A percentile compares a stretch with the other conserved stretches of the same genome.
Conservation (phyloP, 2,797 vertebrate genomes). For the Falco columbarius region DNA sequence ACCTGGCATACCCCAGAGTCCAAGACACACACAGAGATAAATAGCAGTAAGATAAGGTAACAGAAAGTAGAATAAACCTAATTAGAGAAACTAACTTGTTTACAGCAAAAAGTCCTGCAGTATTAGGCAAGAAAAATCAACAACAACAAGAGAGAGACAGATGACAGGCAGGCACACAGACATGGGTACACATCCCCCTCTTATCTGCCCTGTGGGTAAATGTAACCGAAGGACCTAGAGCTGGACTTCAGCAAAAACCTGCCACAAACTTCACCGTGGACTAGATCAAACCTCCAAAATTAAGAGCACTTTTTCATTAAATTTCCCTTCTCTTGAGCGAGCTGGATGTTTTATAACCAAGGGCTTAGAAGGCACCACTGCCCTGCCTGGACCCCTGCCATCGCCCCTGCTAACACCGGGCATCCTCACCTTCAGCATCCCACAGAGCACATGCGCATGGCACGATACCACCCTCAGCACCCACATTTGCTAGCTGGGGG, state of each 20-base stretch:
- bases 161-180: background rate
- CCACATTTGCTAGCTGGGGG: fast-evolving
- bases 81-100: background rate
- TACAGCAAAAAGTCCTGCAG: background rate
- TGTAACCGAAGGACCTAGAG: background rate
- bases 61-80: conserved; percentile 10
- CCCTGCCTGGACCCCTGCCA: background rate
- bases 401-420: fast-evolving
- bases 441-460: fast-evolving
- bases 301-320: background rate
- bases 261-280: background rate
- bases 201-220: background rate
- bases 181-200: background rate
- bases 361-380: background rate
- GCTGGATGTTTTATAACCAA: background rate
- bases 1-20: background rate
- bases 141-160: background rate
- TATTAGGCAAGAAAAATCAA: background rate
- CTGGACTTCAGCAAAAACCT: background rate
- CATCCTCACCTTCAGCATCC: background rate
- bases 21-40: background rate
- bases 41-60: background rate
- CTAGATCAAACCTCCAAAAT: background rate
- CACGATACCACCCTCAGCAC: fast-evolving
- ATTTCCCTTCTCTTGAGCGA: background rate